Evolutionary conservation across 2,888 invertebrate species (phyloP).

Genomic region (Ypsolopha scabrella): DNA sequence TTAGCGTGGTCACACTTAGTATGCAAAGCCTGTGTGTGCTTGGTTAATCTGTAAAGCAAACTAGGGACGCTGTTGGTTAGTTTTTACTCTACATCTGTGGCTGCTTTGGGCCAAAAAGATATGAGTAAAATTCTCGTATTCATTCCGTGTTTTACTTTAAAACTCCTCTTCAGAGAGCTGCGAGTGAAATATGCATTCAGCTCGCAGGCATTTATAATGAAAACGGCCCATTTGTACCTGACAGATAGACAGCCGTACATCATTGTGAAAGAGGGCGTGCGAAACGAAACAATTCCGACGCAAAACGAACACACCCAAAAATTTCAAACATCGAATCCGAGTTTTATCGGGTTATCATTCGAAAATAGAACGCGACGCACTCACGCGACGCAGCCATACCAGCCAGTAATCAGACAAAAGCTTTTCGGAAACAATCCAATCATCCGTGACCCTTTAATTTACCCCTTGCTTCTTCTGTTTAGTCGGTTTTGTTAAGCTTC

Average conservation of each 20-base stretch:
- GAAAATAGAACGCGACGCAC: slow-evolving; percentile 68
- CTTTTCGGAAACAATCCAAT: slow-evolving; percentile 45
- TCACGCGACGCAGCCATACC: slow-evolving; percentile 54
- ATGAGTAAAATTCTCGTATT: no score
- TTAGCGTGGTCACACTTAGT: slow-evolving; percentile 1
- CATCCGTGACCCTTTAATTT: slow-evolving; percentile 37
- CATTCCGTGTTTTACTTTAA: no score
- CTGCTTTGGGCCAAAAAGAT: no score
- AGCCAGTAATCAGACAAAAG: slow-evolving; percentile 64
- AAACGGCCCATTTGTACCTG: no score
- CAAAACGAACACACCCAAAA: background rate
- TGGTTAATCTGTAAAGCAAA: slow-evolving; percentile 41
- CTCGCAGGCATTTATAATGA: no score
- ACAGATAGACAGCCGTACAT: no score
- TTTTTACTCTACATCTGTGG: slow-evolving; percentile 14
- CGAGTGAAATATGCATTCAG: no score
- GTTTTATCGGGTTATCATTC: slow-evolving; percentile 51
- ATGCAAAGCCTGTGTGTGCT: slow-evolving; percentile 3
- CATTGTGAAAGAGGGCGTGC: background rate
- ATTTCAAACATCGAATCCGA: slow-evolving; percentile 10
- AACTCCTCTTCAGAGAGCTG: no score
- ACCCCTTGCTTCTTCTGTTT: slow-evolving; percentile 47
- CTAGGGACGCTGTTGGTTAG: slow-evolving; percentile 32
- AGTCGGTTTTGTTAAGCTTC: slow-evolving; percentile 42
- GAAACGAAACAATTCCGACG: slow-evolving; percentile 3